A percentile compares a stretch with the other conserved stretches of the same genome.
Conservation (phyloP, 53 echinoderm and acorn worm species). For the Actinopyga echinites region DNA sequence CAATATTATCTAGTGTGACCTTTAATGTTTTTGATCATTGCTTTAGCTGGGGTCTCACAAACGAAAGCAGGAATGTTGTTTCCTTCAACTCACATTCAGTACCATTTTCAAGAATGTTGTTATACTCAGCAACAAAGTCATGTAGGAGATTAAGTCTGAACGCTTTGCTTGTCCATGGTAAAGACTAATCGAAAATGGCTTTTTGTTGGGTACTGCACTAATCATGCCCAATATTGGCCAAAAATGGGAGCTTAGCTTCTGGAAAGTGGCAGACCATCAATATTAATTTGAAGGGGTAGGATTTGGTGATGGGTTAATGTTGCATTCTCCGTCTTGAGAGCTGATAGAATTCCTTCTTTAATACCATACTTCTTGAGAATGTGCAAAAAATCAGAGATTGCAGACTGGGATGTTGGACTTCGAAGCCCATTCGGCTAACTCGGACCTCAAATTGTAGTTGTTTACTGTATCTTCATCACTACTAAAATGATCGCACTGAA, state of each 20-base stretch:
- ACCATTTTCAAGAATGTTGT: background rate
- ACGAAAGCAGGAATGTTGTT: background rate
- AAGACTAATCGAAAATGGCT: background rate
- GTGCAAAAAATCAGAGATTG: background rate
- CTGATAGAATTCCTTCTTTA: background rate
- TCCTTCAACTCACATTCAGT: background rate
- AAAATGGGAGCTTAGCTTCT: background rate
- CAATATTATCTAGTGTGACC: slow-evolving; percentile 60
- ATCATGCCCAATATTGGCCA: slow-evolving; percentile 6
- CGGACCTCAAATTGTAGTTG: background rate
- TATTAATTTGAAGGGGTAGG: background rate
- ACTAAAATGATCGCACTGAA: background rate
- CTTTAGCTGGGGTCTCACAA: slow-evolving; percentile 66
- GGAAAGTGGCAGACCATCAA: slow-evolving; percentile 1
- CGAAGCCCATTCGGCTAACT: background rate
- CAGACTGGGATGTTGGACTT: background rate
- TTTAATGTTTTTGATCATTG: slow-evolving; percentile 55
- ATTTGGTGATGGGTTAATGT: background rate
- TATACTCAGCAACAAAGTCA: background rate
- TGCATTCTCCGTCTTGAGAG: background rate
- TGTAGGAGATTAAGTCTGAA: background rate
- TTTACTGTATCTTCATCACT: background rate
- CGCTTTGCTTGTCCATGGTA: background rate
- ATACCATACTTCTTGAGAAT: background rate
- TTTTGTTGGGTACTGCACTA: background rate